Conservation (phyloP, 2,113 vertebrate species). For the Hydropotes inermis region DNA sequence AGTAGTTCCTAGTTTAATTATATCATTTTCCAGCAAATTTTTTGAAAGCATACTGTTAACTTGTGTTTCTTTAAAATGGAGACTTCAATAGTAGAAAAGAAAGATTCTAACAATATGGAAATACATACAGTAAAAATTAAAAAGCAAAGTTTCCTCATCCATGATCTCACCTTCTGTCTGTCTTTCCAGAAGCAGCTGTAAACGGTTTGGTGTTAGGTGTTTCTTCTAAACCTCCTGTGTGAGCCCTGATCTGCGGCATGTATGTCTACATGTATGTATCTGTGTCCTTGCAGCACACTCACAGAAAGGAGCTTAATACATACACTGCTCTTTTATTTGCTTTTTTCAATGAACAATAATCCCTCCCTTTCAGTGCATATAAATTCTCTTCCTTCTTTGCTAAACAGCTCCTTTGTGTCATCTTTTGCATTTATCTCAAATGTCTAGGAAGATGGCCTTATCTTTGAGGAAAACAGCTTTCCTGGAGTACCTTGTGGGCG, state of each 20-base stretch:
- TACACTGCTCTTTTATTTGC: background rate
- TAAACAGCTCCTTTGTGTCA: background rate
- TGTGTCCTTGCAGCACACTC: background rate
- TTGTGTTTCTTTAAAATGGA: background rate
- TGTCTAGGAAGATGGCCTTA: background rate
- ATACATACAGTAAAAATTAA: background rate
- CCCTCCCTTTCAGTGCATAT: background rate
- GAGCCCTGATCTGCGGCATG: background rate
- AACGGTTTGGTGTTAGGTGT: background rate
- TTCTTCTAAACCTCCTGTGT: background rate
- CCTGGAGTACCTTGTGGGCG: rapidly evolving
- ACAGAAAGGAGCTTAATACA: background rate
- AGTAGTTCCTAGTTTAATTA: background rate
- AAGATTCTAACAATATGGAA: background rate
- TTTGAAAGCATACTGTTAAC: background rate
- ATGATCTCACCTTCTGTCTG: background rate
- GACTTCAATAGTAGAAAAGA: background rate
- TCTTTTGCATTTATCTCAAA: background rate
- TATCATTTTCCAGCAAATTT: background rate
- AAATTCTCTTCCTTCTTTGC: background rate
- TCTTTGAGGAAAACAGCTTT: background rate
- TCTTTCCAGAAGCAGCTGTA: background rate
- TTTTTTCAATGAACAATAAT: background rate
- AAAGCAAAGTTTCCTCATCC: background rate
- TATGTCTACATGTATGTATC: background rate